A percentile compares a stretch with the other conserved stretches of the same genome.
phyloP scores from a whole-genome alignment of 2,888 invertebrate genomes.

The Drosophila demipolita region DNA sequence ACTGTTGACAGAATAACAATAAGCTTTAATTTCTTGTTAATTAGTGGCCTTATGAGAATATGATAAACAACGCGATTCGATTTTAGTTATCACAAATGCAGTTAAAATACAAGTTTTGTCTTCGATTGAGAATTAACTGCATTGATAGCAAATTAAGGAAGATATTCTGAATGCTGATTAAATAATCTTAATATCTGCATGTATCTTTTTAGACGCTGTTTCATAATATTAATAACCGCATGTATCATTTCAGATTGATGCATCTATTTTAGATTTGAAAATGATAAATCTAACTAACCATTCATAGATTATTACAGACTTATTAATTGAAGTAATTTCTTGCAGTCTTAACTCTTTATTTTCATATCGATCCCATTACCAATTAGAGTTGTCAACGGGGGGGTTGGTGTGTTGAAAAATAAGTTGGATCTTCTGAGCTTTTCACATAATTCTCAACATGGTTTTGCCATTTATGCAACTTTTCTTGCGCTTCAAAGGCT shows the following conservation, averaged over 20 bases:
- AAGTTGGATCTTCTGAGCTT: slow-evolving; percentile 7
- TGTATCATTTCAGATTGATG: background rate
- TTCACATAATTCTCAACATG: slow-evolving; percentile 51
- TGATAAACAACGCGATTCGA: slow-evolving; percentile 6
- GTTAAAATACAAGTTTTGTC: background rate
- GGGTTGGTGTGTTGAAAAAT: slow-evolving; percentile 26
- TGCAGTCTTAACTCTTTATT: background rate
- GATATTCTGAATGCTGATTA: background rate
- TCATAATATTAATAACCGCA: background rate
- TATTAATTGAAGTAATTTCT: background rate
- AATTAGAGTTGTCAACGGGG: slow-evolving; percentile 39
- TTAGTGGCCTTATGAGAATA: slow-evolving; percentile 12
- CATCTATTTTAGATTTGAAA: background rate
- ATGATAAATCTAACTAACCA: background rate
- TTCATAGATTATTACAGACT: background rate
- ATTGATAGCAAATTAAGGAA: background rate
- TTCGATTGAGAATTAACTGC: no score
- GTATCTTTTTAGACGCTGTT: background rate
- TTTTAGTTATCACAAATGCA: background rate
- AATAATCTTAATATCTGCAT: background rate
- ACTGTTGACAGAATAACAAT: slow-evolving; percentile 51
- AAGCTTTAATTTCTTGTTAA: slow-evolving; percentile 37
- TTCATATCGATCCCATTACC: background rate
- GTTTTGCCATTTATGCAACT: slow-evolving; percentile 56
- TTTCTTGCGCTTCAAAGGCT: slow-evolving; percentile 43